A percentile compares a stretch with the other conserved stretches of the same genome.
Evolutionary conservation across 2,113 vertebrate species (phyloP).

Genomic region (Leptobrachium ailaonicum): DNA sequence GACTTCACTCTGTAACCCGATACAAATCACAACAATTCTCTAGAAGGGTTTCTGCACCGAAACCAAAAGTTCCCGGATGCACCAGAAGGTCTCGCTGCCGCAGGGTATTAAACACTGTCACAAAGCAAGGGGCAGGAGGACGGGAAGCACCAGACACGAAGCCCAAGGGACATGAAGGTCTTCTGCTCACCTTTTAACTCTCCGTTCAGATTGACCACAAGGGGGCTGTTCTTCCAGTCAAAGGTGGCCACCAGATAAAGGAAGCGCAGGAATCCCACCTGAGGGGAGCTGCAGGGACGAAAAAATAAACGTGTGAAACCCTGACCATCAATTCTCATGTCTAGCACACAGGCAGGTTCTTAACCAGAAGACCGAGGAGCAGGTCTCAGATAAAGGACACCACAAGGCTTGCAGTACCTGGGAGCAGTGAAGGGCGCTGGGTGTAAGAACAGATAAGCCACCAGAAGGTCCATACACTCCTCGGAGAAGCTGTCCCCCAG

Average conservation of each 20-base stretch:
- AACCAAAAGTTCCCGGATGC: not conserved
- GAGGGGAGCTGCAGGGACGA: constrained; percentile 76
- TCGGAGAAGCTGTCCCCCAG: constrained; percentile 77
- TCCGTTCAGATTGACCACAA: constrained; percentile 87
- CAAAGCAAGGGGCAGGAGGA: too few species aligned
- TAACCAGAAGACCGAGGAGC: too few species aligned
- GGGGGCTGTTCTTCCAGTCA: constrained; percentile 92
- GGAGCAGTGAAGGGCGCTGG: constrained; percentile 85
- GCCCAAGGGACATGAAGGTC: not conserved
- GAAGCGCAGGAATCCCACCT: constrained; percentile 92
- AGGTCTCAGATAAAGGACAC: too few species aligned
- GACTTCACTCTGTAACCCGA: too few species aligned
- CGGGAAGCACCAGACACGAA: too few species aligned
- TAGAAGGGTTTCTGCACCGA: too few species aligned
- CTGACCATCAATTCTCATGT: too few species aligned
- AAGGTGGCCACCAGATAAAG: constrained; percentile 86
- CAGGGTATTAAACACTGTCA: too few species aligned
- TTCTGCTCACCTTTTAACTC: constrained; percentile 79
- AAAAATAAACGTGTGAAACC: too few species aligned
- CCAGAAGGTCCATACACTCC: constrained; percentile 86
- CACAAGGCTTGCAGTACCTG: constrained; percentile 65
- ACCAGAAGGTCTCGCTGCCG: too few species aligned
- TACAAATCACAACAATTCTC: too few species aligned
- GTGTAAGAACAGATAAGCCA: constrained; percentile 85
- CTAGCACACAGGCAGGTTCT: too few species aligned